Conservation (phyloP, 2,888 invertebrate genomes). For the Spisula subtruncata region DNA sequence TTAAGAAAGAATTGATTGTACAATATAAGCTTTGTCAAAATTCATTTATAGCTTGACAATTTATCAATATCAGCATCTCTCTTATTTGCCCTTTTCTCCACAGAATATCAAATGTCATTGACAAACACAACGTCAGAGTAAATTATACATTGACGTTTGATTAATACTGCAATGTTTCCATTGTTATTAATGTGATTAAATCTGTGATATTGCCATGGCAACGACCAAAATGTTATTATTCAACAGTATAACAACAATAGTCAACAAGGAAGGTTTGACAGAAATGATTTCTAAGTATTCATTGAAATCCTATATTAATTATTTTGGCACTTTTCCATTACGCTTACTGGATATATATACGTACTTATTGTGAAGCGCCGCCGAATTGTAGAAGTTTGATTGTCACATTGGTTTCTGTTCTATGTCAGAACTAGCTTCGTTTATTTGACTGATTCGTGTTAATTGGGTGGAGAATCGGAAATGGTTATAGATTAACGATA, state of each 20-base stretch:
- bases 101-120: conserved; percentile 17
- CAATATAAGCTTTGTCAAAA: too few relatives aligned
- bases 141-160: conserved; percentile 18
- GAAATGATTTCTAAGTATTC: background rate
- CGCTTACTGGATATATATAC: too few relatives aligned
- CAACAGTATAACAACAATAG: background rate
- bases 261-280: background rate
- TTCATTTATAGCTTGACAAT: too few relatives aligned
- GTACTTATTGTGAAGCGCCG: background rate
- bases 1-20: too few relatives aligned
- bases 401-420: too few relatives aligned
- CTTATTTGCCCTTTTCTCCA: background rate
- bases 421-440: too few relatives aligned
- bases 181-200: background rate
- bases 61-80: too few relatives aligned
- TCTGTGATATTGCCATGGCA: background rate
- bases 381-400: background rate
- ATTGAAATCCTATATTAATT: background rate
- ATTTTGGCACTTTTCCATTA: too few relatives aligned
- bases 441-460: too few relatives aligned
- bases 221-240: background rate
- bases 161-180: background rate
- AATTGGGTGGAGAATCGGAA: too few relatives aligned
- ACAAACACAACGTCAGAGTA: background rate
- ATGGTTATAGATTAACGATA: too few relatives aligned